A percentile compares a stretch with the other conserved stretches of the same genome.
phyloP scores from a whole-genome alignment of 2,113 vertebrate species.

The Neolamprologus ventralis region DNA sequence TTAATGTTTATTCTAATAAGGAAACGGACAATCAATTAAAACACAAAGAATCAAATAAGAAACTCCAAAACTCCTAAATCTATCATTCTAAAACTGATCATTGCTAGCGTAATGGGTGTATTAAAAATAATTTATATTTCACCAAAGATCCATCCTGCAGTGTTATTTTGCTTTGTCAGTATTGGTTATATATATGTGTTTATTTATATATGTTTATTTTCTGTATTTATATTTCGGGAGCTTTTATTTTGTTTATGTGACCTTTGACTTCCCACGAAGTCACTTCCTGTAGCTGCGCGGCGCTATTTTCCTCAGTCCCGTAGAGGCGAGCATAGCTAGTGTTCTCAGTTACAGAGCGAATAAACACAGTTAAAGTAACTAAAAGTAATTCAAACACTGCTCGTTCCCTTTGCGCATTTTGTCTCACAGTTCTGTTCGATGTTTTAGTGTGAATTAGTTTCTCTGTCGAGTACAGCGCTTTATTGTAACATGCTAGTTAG shows the following conservation, averaged over 20 bases:
- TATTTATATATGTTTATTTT: background rate
- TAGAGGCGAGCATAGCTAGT: too few species aligned
- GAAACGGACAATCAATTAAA: background rate
- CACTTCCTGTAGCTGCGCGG: background rate
- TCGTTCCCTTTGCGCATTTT: too few species aligned
- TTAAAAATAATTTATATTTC: background rate
- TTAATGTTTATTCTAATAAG: background rate
- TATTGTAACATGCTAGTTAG: too few species aligned
- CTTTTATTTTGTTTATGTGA: background rate
- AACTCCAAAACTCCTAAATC: background rate
- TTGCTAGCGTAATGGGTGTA: fast-evolving
- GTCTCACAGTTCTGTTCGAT: too few species aligned
- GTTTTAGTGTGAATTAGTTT: too few species aligned
- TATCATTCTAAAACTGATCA: background rate
- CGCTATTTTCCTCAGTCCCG: background rate
- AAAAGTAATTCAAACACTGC: too few species aligned
- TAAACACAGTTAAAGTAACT: too few species aligned
- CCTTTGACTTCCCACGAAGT: background rate
- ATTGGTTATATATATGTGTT: background rate
- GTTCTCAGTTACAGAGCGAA: too few species aligned
- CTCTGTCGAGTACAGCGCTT: too few species aligned
- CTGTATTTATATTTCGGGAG: background rate
- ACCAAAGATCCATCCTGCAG: background rate
- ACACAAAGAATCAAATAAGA: background rate
- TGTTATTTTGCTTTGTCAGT: background rate